Evolutionary conservation across 2,797 vertebrate genomes (phyloP), one percentile per base, ranked within the genome.

Genomic region (Parotocinclus haroldoi): DNA sequence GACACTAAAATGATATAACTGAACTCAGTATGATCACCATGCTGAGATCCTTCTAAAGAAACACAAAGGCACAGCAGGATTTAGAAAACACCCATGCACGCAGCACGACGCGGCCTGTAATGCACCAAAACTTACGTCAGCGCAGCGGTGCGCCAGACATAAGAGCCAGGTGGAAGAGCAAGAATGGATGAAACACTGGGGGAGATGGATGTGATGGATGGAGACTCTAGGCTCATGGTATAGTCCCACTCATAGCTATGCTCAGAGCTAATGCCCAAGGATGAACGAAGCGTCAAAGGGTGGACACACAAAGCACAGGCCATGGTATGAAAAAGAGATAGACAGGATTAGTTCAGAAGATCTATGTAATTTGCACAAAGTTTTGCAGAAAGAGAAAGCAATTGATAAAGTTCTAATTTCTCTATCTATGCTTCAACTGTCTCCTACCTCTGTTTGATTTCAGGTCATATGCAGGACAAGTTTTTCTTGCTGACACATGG

Each of bases 141-240:
- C 75, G 84, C 87, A 86, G 82, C 74, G 82, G 86, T 84, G 83
- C 89, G 82, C 84, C 84, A 88, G 82, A 86, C 84, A 79, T 87
- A 81, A 80, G 89, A 83, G 80, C 82, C 85, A 55, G 85, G 89
- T 84, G 84, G 79, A 82, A 87, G 76, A 65, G 80, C 86, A 81
- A 90, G 78, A 82, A 85, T 82, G 85, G 89, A 85, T 81, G 81
- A 75, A 87, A 76, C 78, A 88, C 89, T 87, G 87, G 82, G 82
- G 81, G 90, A 92, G 90, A 82, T 80, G 78, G 91, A 93, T 82
- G 81, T 52, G 80, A 86, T 60, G 81, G 83, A 86, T 0, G 82
- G 85, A 79, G 87, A 89, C 80, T 88, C 83, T 5, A 87, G 82
- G 84, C 82, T 85, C 84, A 85, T 84, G 78, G 17, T 55, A 62